Conservation (phyloP, 2,797 vertebrate genomes). For the Chloroceryle amazona region DNA sequence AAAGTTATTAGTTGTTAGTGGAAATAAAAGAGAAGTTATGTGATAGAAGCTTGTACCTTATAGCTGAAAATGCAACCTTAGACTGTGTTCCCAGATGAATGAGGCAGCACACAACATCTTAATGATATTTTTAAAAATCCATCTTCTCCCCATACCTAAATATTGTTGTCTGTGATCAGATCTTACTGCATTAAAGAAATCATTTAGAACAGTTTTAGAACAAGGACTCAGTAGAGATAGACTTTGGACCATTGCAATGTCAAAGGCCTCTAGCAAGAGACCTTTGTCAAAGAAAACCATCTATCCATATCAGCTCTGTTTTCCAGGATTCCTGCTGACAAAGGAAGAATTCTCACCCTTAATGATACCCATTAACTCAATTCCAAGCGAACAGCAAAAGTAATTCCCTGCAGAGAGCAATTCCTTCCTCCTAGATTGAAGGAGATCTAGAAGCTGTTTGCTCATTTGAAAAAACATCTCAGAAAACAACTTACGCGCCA, state of each 20-base stretch:
- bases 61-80: background rate
- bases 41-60: background rate
- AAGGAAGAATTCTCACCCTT: background rate
- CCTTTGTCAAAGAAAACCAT: background rate
- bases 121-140: background rate
- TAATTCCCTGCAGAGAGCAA: background rate
- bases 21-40: background rate
- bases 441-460: background rate
- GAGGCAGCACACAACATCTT: background rate
- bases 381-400: background rate
- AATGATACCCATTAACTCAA: background rate
- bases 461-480: background rate
- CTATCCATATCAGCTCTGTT: background rate
- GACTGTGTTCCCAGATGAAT: background rate
- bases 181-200: background rate
- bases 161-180: background rate
- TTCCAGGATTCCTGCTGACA: background rate
- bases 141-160: background rate
- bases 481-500: slow-evolving; percentile 83
- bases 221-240: background rate
- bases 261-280: background rate
- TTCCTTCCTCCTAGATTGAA: background rate
- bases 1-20: background rate
- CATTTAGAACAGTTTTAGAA: background rate
- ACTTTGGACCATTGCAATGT: background rate